Base-by-base conservation (phyloP, 1,140 invertebrate species). In the Panulirus ornatus region DNA sequence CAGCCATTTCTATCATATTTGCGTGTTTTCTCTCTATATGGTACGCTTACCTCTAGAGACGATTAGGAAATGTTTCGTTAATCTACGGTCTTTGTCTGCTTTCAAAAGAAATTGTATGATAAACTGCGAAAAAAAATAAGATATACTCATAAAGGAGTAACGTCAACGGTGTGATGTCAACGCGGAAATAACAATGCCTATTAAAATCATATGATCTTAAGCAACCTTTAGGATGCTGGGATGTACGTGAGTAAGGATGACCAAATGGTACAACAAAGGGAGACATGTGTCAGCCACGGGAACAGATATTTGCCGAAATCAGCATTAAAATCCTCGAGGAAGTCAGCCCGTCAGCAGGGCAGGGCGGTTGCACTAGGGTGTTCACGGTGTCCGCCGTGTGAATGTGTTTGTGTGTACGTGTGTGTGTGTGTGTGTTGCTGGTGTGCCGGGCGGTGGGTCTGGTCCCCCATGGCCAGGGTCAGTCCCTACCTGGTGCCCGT, bases 401-500 rank as follows among this genome's bases (percentile, higher is more conserved):
- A 44, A 40, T 78, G 75, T 47, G 58, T 30, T 9, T 66, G 58
- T 66, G 6, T 30, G n/a, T 30, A 11, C 30, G 58, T 63, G 58
- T 58, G 22, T 14, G 54, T 58, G 11, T 58, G 54, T 58, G 54
- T 58, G 54, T 58, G 19, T 14, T 22, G 54, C 30, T 66, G 58
- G 22, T 27, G n/a, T 66, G 58, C 3, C 58, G 75, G n/a, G n/a
- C n/a, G n/a, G n/a, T n/a, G n/a, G n/a, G 75, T 44, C 75, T 78
- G 40, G 40, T 78, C 44, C 40, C 44, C 75, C 75, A 47, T 47
- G 75, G 40, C 36, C 70, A 14, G 75, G 36, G 75, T 78, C 75
- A 78, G 75, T 78, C 19, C 40, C 40, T 78, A 47, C 75, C 44
- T 78, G 75, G 75, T 78, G 75, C 36, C 40, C 73, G 73, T 76